Conservation (phyloP, 64 coral and sea anemone genomes). For the Stylophora pistillata region DNA sequence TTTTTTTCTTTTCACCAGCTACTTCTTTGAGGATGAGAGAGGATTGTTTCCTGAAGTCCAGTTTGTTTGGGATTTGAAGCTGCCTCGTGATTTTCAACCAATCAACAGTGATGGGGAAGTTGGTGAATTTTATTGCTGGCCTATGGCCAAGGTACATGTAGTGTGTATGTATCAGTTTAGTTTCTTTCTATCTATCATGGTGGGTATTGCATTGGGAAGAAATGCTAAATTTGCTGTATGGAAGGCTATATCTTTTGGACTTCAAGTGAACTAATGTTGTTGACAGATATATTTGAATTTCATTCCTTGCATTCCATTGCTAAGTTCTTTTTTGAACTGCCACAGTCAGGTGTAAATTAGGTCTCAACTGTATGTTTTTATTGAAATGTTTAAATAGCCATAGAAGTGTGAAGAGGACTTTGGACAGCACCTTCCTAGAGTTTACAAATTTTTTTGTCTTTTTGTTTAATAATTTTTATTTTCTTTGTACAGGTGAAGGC, state of each 20-base stretch:
- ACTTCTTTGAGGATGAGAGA: conserved; percentile 87
- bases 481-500: conserved; percentile 75
- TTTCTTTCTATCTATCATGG: too few species aligned
- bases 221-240: too few species aligned
- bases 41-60: conserved; percentile 94
- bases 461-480: not conserved
- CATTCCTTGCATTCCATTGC: too few species aligned
- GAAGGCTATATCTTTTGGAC: too few species aligned
- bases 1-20: conserved; percentile 48
- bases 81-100: conserved; percentile 84
- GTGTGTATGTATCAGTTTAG: not conserved
- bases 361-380: too few species aligned
- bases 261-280: too few species aligned
- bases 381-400: too few species aligned
- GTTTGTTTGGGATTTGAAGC: conserved; percentile 88
- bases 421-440: not conserved
- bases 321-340: too few species aligned
- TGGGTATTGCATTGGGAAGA: too few species aligned
- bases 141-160: conserved; percentile 74
- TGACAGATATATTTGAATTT: too few species aligned
- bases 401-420: too few species aligned
- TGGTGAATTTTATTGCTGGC: conserved; percentile 93
- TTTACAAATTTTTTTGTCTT: not conserved
- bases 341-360: too few species aligned
- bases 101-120: conserved; percentile 90